phyloP scores from a whole-genome alignment of 1,140 invertebrate genomes.

The Doryteuthis pealeii region DNA sequence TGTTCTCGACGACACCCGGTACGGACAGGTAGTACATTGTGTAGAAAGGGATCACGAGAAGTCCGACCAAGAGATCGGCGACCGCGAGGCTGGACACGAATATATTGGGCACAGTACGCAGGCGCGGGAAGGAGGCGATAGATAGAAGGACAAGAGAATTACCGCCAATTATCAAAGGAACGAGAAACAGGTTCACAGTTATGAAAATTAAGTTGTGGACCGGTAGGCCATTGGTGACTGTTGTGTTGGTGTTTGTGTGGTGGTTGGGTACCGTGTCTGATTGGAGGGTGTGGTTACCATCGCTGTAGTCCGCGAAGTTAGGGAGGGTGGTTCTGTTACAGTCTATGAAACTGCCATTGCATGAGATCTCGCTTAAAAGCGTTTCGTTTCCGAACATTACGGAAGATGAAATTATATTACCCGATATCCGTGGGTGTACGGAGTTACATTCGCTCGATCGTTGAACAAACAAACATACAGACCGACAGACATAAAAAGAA shows the following conservation, averaged over 20 bases:
- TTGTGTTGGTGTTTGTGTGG: not conserved
- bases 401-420: not conserved
- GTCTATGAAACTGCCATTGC: not conserved
- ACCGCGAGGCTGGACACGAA: conserved; percentile 29
- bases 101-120: conserved; percentile 24
- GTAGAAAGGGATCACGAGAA: conserved; percentile 29
- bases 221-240: not conserved
- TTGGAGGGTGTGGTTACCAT: not conserved
- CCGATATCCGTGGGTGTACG: no score
- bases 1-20: conserved; percentile 14
- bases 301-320: not conserved
- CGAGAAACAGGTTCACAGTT: conserved; percentile 6
- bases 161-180: conserved; percentile 19
- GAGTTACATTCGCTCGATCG: no score
- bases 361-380: not conserved
- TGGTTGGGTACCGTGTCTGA: not conserved
- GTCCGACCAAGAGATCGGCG: conserved; percentile 29
- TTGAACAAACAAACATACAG: no score
- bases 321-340: not conserved
- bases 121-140: not conserved
- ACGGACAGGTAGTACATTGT: conserved; percentile 24
- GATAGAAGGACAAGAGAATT: not conserved
- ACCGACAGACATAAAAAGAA: no score
- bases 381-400: not conserved
- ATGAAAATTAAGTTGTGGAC: conserved; percentile 10